Evolutionary conservation across 1,140 invertebrate species (phyloP).

Genomic region (Oreohelix idahoensis): DNA sequence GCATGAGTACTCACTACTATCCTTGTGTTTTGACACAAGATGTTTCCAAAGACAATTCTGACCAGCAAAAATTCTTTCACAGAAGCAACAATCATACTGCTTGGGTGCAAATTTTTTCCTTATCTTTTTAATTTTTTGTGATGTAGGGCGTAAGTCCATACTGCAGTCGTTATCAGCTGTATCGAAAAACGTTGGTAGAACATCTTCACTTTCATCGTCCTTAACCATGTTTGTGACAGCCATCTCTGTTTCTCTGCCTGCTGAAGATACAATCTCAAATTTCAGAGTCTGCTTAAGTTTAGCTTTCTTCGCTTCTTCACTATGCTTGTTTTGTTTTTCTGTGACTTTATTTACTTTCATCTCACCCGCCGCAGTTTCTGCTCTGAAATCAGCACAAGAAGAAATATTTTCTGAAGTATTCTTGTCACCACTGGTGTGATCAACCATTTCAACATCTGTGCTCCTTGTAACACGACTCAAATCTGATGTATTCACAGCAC

Average conservation of each 20-base stretch:
- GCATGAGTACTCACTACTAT: background rate
- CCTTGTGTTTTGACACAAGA: background rate
- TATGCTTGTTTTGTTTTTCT: background rate
- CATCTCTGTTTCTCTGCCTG: background rate
- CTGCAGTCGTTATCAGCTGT: background rate
- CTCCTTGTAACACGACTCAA: background rate
- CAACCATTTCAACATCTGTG: background rate
- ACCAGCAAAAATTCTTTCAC: background rate
- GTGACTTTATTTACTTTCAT: background rate
- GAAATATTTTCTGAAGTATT: background rate
- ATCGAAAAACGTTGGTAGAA: background rate
- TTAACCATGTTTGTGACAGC: background rate
- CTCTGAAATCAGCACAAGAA: background rate
- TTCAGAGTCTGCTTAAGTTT: background rate
- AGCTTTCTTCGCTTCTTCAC: background rate
- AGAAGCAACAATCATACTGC: background rate
- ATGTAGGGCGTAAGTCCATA: background rate
- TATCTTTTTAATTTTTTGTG: background rate
- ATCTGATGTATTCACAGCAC: too few relatives aligned
- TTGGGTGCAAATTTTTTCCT: background rate
- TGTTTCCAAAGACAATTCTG: background rate
- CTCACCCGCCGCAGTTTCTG: background rate
- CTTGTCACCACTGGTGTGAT: background rate
- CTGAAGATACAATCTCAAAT: background rate
- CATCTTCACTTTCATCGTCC: background rate